Conservation (phyloP, 2,888 invertebrate species). For the Erpobdella octoculata region DNA sequence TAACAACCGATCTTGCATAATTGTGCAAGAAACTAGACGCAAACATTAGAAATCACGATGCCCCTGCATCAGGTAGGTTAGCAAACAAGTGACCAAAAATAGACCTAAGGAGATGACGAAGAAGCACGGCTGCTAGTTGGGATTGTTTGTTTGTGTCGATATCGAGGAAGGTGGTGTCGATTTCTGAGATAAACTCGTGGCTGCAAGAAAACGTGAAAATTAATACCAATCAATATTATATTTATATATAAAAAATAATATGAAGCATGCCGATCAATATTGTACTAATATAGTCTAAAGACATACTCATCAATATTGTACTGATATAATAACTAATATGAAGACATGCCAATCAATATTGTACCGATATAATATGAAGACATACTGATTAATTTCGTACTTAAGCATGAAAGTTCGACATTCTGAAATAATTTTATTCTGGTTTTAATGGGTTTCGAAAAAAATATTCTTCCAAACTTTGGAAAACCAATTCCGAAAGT, state of each 20-base stretch:
- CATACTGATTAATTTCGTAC: no score
- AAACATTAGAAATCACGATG: neutral
- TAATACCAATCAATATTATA: neutral
- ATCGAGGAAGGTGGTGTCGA: conserved; percentile 23
- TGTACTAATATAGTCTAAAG: neutral
- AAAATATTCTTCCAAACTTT: no score
- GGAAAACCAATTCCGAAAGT: no score
- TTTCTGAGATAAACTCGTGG: conserved; percentile 25
- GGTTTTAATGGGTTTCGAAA: no score
- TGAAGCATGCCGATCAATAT: neutral
- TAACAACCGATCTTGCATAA: neutral
- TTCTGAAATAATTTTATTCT: no score
- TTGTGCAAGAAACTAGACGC: conserved; percentile 3
- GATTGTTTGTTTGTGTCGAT: conserved; percentile 24
- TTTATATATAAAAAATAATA: neutral
- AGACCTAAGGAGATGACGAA: neutral
- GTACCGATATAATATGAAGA: no score
- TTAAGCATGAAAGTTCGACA: no score
- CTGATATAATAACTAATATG: no score
- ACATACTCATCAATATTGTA: neutral
- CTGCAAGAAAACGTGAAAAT: neutral
- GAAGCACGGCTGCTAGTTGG: neutral
- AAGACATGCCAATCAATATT: no score
- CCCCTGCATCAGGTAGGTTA: neutral
- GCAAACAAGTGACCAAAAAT: neutral